phyloP scores from a whole-genome alignment of 2,888 invertebrate genomes.

The Lasioglossum lativentre region DNA sequence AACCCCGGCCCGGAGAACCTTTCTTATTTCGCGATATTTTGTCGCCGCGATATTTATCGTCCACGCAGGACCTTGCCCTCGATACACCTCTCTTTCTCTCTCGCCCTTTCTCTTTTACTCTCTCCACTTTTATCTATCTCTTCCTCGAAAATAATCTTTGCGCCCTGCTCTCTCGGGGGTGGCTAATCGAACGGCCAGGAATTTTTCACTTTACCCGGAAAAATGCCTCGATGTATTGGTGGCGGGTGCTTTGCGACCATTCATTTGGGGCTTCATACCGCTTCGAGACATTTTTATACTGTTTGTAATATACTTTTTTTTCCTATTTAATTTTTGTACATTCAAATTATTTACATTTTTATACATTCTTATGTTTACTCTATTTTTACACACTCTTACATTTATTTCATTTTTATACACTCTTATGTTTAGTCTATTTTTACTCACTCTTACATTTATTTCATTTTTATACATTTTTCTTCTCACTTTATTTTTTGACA shows the following conservation, averaged over 20 bases:
- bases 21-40: slow-evolving; percentile 83
- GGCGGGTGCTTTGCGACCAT: background rate
- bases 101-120: background rate
- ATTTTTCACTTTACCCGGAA: slow-evolving; percentile 14
- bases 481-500: too few relatives aligned
- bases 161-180: background rate
- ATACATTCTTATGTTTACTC: too few relatives aligned
- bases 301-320: background rate
- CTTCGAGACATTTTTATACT: background rate
- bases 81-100: background rate
- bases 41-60: slow-evolving; percentile 83
- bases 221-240: background rate
- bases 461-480: background rate
- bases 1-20: slow-evolving; percentile 71
- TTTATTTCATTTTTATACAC: too few relatives aligned
- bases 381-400: too few relatives aligned
- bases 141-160: slow-evolving; percentile 40
- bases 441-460: too few relatives aligned
- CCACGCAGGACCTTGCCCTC: slow-evolving; percentile 71
- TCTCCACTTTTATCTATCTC: background rate
- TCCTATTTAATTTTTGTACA: background rate
- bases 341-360: too few relatives aligned
- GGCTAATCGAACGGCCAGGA: slow-evolving; percentile 27
- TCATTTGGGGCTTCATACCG: background rate
- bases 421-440: too few relatives aligned